These are phyloP conservation scores for Danio aesculapii DNA, from an alignment of 2,797 vertebrate species.

Conservation along the genomic window DNA sequence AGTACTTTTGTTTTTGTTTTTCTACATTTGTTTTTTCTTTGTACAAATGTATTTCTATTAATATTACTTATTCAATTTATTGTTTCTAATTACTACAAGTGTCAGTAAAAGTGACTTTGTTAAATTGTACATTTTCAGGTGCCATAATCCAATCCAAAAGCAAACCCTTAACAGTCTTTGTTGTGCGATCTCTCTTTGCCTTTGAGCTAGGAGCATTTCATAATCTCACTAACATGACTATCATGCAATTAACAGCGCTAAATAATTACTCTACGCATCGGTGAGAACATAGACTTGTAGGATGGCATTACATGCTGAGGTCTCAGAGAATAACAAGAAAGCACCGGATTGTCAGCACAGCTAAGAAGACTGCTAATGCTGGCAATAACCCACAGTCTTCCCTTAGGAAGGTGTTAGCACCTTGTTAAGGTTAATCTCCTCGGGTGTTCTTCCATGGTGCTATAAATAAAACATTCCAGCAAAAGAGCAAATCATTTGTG, in stretches of 20 bases:
- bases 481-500: neutral
- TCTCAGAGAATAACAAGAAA: slow-evolving; percentile 14
- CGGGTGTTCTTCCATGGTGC: slow-evolving; percentile 47
- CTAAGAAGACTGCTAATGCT: slow-evolving; percentile 27
- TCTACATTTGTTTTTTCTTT: too few relatives aligned
- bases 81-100: too few relatives aligned
- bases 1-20: too few relatives aligned
- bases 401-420: slow-evolving; percentile 64
- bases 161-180: too few relatives aligned
- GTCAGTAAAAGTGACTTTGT: too few relatives aligned
- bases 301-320: slow-evolving; percentile 18
- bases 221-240: slow-evolving; percentile 32
- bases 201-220: slow-evolving; percentile 27
- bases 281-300: slow-evolving; percentile 5
- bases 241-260: slow-evolving; percentile 35
- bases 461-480: slow-evolving; percentile 36
- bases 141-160: too few relatives aligned
- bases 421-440: slow-evolving; percentile 71
- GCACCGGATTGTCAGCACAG: slow-evolving; percentile 7
- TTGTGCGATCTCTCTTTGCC: neutral
- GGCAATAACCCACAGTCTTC: slow-evolving; percentile 25
- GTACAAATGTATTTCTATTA: too few relatives aligned
- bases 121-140: too few relatives aligned
- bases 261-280: slow-evolving; percentile 27
- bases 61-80: too few relatives aligned